phyloP scores from a whole-genome alignment of 2,888 invertebrate species.

The Epinotia brunnichana region DNA sequence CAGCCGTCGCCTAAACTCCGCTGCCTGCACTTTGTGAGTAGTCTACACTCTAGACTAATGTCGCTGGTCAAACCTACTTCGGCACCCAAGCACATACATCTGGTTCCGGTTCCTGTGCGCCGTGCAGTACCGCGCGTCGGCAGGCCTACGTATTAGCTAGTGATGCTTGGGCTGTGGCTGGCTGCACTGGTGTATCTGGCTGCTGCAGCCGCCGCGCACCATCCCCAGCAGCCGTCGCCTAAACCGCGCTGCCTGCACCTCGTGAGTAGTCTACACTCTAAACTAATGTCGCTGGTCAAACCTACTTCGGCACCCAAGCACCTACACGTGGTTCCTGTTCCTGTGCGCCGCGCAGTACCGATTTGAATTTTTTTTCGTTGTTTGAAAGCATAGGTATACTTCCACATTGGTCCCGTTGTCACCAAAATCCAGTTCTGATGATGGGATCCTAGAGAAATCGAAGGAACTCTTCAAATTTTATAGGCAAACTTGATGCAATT shows the following conservation, averaged over 20 bases:
- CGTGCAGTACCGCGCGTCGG: conserved; percentile 78
- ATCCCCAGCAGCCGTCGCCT: conserved; percentile 44
- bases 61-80: too few relatives aligned
- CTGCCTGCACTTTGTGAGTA: conserved; percentile 68
- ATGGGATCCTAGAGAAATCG: too few relatives aligned
- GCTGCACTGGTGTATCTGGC: conserved; percentile 75
- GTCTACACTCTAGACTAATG: too few relatives aligned
- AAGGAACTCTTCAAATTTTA: too few relatives aligned
- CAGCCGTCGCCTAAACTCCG: conserved; percentile 41
- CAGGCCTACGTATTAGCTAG: conserved; percentile 74
- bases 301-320: conserved; percentile 78
- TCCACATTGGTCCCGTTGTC: too few relatives aligned
- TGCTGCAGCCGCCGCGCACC: conserved; percentile 58
- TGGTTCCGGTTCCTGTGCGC: conserved; percentile 80
- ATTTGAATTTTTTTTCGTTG: too few relatives aligned
- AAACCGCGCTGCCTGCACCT: conserved; percentile 54
- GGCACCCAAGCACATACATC: conserved; percentile 81
- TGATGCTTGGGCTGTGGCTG: conserved; percentile 75
- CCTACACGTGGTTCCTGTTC: conserved; percentile 80
- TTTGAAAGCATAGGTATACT: too few relatives aligned
- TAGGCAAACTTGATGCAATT: too few relatives aligned
- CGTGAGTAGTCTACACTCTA: conserved; percentile 51
- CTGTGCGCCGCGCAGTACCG: conserved; percentile 79
- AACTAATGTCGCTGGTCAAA: conserved; percentile 78
- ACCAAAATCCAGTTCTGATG: too few relatives aligned